Evolutionary conservation across 2,888 invertebrate genomes (phyloP), one percentile per base, ranked within the genome.

Genomic region (Acanthopleura granulata): DNA sequence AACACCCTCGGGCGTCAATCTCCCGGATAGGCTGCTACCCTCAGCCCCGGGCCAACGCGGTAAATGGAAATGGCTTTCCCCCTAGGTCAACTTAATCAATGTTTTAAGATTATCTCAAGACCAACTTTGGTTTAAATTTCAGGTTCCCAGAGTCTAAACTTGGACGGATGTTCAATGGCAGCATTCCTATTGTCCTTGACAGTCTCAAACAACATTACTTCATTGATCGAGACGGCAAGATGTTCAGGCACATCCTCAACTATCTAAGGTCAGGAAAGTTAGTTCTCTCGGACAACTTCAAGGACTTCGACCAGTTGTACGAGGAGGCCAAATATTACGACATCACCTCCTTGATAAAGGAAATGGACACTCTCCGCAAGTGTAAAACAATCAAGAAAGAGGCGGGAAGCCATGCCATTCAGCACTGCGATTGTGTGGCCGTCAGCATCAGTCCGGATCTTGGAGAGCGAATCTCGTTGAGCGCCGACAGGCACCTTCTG

Each of bases 161-260:
- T 83, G 97, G 96, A 18, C 95, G 95, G 91, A 93, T 98, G 90
- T 98, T 98, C 92, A 97, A 97, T 90, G 98, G 98, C 51, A 95
- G 94, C 84, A 96, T 98, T 85, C 98, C 98, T 4, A 97, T 98
- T 83, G 97, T 98, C 22, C 92, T 98, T 90, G 98, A 98, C 90
- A 96, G 96, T 6, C 91, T 98, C 83, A 98, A 98, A 91, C 98
- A 98, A 89, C 98, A 99, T 90, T 99, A 99, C 91, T 99, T 99
- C 92, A 97, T 99, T 86, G 99, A 99, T 92, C 93, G 99, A 72
- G 99, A 99, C 90, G 98, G 99, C 3, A 96, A 95, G 82, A 96
- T 98, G 95, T 99, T 99, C 92, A 94, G 98, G 29, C 97, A 99
- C 91, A 96, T 99, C 87, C 93, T 99, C 80, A 98, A 98, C 92